Evolutionary conservation across 2,888 invertebrate species (phyloP), one percentile per base, ranked within the genome.

Genomic region (Lasius fuliginosus): DNA sequence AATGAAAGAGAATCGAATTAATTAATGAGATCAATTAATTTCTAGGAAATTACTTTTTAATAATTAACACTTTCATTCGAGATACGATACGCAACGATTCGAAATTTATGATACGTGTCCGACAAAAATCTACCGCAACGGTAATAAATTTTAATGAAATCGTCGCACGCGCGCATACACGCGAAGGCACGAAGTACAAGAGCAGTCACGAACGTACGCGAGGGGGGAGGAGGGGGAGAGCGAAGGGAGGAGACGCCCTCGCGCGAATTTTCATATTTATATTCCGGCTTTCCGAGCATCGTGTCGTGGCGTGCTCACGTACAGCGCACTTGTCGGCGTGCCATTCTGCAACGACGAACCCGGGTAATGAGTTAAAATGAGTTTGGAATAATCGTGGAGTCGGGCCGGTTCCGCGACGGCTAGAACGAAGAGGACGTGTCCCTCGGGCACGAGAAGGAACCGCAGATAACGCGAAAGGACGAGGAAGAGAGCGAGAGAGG

Each of bases 291-390:
- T 49, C 42, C 67, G 71, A 83, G 88, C 23, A 53, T 58, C 40
- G 33, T 42, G 23, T 42, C 58, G 36, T 53, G 6, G 67, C 56
- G 58, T 40, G 64, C 30, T 71, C 82, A 56, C 84, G 86, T 74
- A 82, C 82, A 73, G 85, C 87, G 65, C 87, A 88, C 88, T 90
- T 84, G 89, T 84, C 85, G 85, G 82, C 67, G n/a, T 86, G 83
- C 88, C 88, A 90, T 90, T 90, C 90, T 89, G 88, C 88, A 74
- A 68, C 86, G 73, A 83, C 77, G 88, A 84, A 84, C 89, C 88
- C 89, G 87, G 84, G 88, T 90, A 92, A 93, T 90, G 90, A 92
- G 92, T 92, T 90, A 88, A 91, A 93, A 92, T 92, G 92, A 92
- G 91, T 91, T 92, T 89, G 88, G 87, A 92, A 92, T 92, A 91